A percentile compares a stretch with the other conserved stretches of the same genome.
Conservation (phyloP, 1,140 invertebrate species). For the Monomorium pharaonis region DNA sequence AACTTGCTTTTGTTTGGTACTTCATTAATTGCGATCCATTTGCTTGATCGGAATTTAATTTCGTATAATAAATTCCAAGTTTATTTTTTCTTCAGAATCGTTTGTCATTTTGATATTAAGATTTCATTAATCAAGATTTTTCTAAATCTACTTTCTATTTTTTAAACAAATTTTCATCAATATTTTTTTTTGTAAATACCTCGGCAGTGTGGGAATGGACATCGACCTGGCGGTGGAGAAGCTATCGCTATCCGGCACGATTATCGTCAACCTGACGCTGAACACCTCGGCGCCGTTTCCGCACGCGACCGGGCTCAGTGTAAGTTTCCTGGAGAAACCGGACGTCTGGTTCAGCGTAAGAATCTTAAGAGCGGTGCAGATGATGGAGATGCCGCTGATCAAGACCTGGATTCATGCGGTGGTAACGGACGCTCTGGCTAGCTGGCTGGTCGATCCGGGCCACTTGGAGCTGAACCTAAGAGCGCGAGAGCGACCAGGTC, state of each 20-base stretch:
- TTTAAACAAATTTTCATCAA: background rate
- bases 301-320: slow-evolving; percentile 84
- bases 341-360: slow-evolving; percentile 87
- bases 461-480: slow-evolving; percentile 84
- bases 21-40: background rate
- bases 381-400: slow-evolving; percentile 87
- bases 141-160: background rate
- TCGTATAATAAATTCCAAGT: background rate
- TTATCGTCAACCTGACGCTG: slow-evolving; percentile 84
- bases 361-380: slow-evolving; percentile 84
- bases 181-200: background rate
- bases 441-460: slow-evolving; percentile 86
- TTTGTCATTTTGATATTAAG: background rate
- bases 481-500: slow-evolving; percentile 82
- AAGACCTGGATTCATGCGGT: slow-evolving; percentile 87
- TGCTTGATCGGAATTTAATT: background rate
- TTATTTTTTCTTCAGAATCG: background rate
- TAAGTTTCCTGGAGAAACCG: slow-evolving; percentile 86
- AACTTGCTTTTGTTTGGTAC: background rate
- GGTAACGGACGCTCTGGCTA: slow-evolving; percentile 86
- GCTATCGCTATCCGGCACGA: slow-evolving; percentile 83
- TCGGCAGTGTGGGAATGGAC: slow-evolving; percentile 82
- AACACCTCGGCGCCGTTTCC: slow-evolving; percentile 86
- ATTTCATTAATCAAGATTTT: background rate
- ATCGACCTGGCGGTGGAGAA: slow-evolving; percentile 85